These are phyloP conservation scores for Dynastes grantii DNA, from an alignment of 2,888 invertebrate species.

Conservation along the genomic window DNA sequence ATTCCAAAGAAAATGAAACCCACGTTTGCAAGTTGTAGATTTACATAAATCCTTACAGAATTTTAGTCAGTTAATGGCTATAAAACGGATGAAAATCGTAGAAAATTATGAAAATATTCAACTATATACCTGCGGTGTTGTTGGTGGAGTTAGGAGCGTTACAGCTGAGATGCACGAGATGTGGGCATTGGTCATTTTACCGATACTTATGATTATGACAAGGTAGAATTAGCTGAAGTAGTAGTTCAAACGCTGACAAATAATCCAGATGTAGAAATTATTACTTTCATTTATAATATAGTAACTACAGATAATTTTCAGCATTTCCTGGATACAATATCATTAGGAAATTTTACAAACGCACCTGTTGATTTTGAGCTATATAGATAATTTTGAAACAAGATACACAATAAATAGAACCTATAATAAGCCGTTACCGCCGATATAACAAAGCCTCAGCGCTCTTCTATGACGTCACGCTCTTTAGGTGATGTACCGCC, in stretches of 20 bases:
- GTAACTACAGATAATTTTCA: conserved; percentile 96
- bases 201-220: conserved; percentile 98
- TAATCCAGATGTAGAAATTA: conserved; percentile 97
- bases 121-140: conserved; percentile 91
- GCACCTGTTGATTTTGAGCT: conserved; percentile 92
- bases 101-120: conserved; percentile 96
- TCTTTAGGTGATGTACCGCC: too few species aligned
- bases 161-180: conserved; percentile 99
- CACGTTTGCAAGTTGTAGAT: conserved; percentile 96
- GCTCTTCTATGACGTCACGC: too few species aligned
- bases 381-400: conserved; percentile 99
- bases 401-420: conserved; percentile 98
- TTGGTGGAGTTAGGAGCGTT: conserved; percentile 99
- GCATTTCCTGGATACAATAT: conserved; percentile 87
- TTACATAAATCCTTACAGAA: conserved; percentile 90
- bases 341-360: conserved; percentile 78
- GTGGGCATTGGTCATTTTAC: conserved; percentile 91
- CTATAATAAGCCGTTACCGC: conserved; percentile 86
- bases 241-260: conserved; percentile 84
- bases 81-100: conserved; percentile 99
- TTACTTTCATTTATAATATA: conserved; percentile 95
- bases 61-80: conserved; percentile 94
- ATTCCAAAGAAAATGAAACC: conserved; percentile 84
- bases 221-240: conserved; percentile 94
- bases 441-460: too few species aligned